Base-by-base conservation (phyloP, 2,888 invertebrate genomes). In the Nineta flava region DNA sequence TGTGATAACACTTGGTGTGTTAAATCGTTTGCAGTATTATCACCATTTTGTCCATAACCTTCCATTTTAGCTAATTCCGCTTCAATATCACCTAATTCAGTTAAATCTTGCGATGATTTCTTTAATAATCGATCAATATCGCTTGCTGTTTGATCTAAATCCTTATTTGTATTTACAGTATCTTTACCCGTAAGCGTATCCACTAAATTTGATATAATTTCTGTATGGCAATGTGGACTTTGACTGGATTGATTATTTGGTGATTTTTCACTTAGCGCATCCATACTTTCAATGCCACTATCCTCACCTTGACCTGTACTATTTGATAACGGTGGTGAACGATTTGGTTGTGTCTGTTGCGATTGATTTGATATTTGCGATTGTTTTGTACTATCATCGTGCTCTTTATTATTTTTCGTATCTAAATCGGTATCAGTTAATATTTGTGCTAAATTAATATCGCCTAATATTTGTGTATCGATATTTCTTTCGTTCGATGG, bases 211-310 rank as follows among this genome's bases (percentile, higher is more conserved):
- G 59, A 47, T 58, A 48, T 62, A 55, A 69, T 60, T 59, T 72
- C 68, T 58, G 76, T 73, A 61, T 65, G 57, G 62, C 57, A 67
- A 55, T 68, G 77, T 54, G 77, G 87, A 65, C 79, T 87, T 70
- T 71, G 85, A 67, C 76, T 83, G 67, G 86, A 83, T 64, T 88
- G 88, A 65, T 87, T 87, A 64, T 86, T 85, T n/a, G 86, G 86
- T 54, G 84, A 87, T 63, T 91, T 91, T 64, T 92, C 91, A 16
- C 90, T 90, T n/a, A 90, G 67, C 2, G 91, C 90, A 63, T 92
- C 91, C 91, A 91, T 90, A 35, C 88, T 88, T 65, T 91, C 91
- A 50, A 91, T 91, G 13, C 91, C 91, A 50, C 90, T 90, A 66
- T 91, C 90, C 62, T 91, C 91, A 43, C 88, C 88, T 59, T 82